phyloP scores from a whole-genome alignment of 1,140 invertebrate species.

The Drosophila nigromelanica region DNA sequence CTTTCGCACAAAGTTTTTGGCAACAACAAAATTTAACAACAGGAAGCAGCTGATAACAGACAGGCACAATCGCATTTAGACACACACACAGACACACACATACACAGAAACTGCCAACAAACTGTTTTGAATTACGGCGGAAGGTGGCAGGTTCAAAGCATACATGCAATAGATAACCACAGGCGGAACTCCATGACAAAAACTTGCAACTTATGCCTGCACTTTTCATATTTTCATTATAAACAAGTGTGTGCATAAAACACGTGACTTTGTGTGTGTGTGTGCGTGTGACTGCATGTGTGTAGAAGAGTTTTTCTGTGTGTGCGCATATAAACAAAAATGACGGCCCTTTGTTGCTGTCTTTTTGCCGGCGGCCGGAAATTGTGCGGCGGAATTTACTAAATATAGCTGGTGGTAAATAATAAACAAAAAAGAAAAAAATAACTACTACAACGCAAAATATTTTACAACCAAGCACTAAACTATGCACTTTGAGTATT shows the following conservation, averaged over 20 bases:
- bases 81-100: conserved; percentile 23
- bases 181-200: conserved; percentile 34
- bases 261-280: neutral
- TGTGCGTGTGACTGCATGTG: neutral
- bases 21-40: conserved; percentile 67
- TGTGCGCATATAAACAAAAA: conserved; percentile 24
- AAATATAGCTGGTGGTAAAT: conserved; percentile 28
- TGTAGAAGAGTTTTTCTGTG: neutral
- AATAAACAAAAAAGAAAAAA: conserved; percentile 11
- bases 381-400: conserved; percentile 48
- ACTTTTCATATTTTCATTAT: conserved; percentile 69
- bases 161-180: conserved; percentile 42
- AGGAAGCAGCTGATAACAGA: conserved; percentile 74
- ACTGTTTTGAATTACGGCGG: conserved; percentile 74
- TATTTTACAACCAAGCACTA: neutral
- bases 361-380: conserved; percentile 42
- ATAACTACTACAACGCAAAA: neutral
- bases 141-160: conserved; percentile 71
- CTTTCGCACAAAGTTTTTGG: conserved; percentile 42
- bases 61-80: conserved; percentile 10
- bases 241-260: conserved; percentile 51
- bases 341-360: conserved; percentile 35
- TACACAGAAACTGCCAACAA: conserved; percentile 53
- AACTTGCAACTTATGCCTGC: conserved; percentile 74
- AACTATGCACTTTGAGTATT: conserved; percentile 3